phyloP scores from a whole-genome alignment of 2,797 vertebrate genomes.

The Ctenopoma kingsleyae region DNA sequence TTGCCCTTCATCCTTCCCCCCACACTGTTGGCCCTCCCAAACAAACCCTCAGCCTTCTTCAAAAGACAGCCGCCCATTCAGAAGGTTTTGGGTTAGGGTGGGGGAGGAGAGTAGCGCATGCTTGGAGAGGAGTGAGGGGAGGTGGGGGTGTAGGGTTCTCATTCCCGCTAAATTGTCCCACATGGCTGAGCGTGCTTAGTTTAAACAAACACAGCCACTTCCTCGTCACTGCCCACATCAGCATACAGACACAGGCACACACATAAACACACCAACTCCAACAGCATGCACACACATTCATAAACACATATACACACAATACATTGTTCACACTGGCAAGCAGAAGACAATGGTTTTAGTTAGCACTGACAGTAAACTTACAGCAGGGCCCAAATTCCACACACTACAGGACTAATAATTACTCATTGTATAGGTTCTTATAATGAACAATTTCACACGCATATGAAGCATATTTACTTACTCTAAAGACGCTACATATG shows the following conservation, averaged over 20 bases:
- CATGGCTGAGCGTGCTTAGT: slow-evolving; percentile 83
- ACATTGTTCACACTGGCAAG: slow-evolving; percentile 26
- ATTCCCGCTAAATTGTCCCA: slow-evolving; percentile 84
- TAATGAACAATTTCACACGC: slow-evolving; percentile 1
- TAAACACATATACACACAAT: slow-evolving; percentile 39
- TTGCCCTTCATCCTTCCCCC: neutral
- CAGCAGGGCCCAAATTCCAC: slow-evolving; percentile 36
- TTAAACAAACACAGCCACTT: slow-evolving; percentile 89
- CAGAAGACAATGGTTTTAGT: slow-evolving; percentile 29
- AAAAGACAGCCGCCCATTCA: slow-evolving; percentile 79
- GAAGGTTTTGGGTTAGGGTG: slow-evolving; percentile 42
- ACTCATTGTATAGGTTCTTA: neutral
- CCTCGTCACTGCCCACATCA: slow-evolving; percentile 83
- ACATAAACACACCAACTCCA: slow-evolving; percentile 50
- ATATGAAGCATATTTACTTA: slow-evolving; percentile 17
- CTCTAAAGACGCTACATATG: too few relatives aligned
- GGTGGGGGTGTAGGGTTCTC: slow-evolving; percentile 45
- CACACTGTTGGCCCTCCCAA: slow-evolving; percentile 55
- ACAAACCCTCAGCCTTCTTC: slow-evolving; percentile 68
- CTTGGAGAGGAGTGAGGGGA: slow-evolving; percentile 13
- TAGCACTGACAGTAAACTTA: slow-evolving; percentile 23
- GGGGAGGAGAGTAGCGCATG: slow-evolving; percentile 35
- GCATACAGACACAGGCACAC: slow-evolving; percentile 53
- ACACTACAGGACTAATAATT: slow-evolving; percentile 11
- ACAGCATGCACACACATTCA: slow-evolving; percentile 18